These are phyloP conservation scores for Microctonus aethiopoides DNA, from an alignment of 2,888 invertebrate genomes.

Conservation along the genomic window DNA sequence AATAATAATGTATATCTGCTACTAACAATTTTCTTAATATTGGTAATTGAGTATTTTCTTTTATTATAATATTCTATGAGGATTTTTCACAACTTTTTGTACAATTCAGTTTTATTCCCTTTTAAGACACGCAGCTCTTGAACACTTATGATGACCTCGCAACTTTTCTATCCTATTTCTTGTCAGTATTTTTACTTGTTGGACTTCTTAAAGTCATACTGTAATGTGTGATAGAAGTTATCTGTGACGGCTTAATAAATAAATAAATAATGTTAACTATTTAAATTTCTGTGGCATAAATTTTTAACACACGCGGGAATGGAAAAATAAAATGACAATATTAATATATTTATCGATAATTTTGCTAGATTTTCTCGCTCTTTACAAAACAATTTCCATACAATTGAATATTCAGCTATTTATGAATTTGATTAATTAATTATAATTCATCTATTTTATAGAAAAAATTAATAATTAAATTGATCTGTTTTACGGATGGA, in stretches of 20 bases:
- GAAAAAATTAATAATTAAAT: neutral
- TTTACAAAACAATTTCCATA: neutral
- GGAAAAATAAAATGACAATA: neutral
- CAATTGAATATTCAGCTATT: neutral
- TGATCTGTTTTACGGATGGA: no score
- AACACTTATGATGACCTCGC: slow-evolving; percentile 34
- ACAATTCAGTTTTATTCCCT: slow-evolving; percentile 47
- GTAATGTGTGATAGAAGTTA: slow-evolving; percentile 57
- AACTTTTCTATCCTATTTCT: slow-evolving; percentile 34
- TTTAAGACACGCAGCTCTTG: slow-evolving; percentile 38
- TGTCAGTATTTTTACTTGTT: slow-evolving; percentile 36
- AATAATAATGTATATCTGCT: slow-evolving; percentile 29
- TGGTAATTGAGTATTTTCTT: slow-evolving; percentile 48
- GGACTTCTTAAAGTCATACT: slow-evolving; percentile 39
- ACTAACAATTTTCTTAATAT: slow-evolving; percentile 49
- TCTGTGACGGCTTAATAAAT: slow-evolving; percentile 58
- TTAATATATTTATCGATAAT: neutral
- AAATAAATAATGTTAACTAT: slow-evolving; percentile 55
- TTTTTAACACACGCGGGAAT: neutral
- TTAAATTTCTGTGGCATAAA: slow-evolving; percentile 11
- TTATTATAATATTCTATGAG: slow-evolving; percentile 37
- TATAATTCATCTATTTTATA: neutral
- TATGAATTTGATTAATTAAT: neutral
- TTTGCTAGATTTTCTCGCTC: neutral
- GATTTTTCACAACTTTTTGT: slow-evolving; percentile 54